These are phyloP conservation scores for Physeter macrocephalus DNA, from an alignment of 2,113 vertebrate genomes.

Conservation along the genomic window DNA sequence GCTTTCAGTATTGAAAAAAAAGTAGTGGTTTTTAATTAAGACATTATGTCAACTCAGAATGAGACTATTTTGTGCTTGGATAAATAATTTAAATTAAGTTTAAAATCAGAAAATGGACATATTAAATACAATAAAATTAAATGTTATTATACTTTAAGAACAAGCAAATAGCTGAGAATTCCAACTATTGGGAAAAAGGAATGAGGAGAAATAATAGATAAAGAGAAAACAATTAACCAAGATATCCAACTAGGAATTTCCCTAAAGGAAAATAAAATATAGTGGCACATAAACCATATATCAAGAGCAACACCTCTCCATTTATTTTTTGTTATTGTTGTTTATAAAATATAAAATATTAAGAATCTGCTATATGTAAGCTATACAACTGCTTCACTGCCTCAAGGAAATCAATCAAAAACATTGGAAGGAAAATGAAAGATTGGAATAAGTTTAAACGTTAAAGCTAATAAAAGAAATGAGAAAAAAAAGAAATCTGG, in stretches of 20 bases:
- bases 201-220: not conserved
- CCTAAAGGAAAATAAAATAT: not conserved
- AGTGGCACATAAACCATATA: not conserved
- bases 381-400: not conserved
- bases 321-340: not conserved
- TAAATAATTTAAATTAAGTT: not conserved
- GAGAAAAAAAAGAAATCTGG: not conserved
- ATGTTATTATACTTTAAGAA: not conserved
- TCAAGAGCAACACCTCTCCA: not conserved
- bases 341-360: not conserved
- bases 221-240: not conserved
- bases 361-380: not conserved
- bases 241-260: not conserved
- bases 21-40: slow-evolving; percentile 46
- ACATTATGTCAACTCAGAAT: not conserved
- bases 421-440: not conserved
- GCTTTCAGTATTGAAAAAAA: not conserved
- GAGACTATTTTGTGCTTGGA: not conserved
- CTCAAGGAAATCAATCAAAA: not conserved
- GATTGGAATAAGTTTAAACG: not conserved
- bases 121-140: not conserved
- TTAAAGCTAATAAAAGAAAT: not conserved
- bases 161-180: not conserved
- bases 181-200: not conserved
- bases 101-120: not conserved